Conservation (phyloP, 2,113 vertebrate genomes). For the Protobothrops flavoviridis region DNA sequence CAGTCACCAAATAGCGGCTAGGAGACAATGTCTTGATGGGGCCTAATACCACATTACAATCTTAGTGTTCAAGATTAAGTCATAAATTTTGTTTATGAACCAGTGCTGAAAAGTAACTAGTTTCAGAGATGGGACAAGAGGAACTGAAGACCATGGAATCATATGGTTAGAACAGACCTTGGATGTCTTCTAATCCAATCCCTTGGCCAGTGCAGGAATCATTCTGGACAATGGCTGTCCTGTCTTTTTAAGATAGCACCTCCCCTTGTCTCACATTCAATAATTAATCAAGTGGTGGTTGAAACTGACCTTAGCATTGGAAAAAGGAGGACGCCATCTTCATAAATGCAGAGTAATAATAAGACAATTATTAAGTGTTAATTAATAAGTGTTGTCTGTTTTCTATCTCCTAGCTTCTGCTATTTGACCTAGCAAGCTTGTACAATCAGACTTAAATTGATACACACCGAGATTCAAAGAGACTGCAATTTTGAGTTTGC, state of each 20-base stretch:
- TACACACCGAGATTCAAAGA: neutral
- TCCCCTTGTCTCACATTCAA: neutral
- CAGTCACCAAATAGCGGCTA: neutral
- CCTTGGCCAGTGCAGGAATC: neutral
- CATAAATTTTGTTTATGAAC: neutral
- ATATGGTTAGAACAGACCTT: neutral
- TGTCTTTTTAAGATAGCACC: neutral
- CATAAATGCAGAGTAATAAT: neutral
- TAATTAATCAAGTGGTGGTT: neutral
- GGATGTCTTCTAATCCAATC: neutral
- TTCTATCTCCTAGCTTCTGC: neutral
- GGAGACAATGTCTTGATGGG: neutral
- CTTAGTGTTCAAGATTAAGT: neutral
- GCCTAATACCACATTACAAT: neutral
- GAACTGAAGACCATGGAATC: neutral
- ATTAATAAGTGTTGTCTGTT: neutral
- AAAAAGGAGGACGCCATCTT: neutral
- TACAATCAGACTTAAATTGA: neutral
- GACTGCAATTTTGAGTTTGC: neutral
- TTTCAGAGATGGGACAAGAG: neutral
- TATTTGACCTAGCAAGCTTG: neutral
- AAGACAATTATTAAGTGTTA: neutral
- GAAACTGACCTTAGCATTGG: neutral
- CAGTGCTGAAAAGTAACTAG: neutral
- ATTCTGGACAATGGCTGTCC: neutral